Percentiles rank a stretch among this genome's conserved stretches.
These are phyloP conservation scores for Macrosoma leucophasiata DNA, from an alignment of 2,888 invertebrate species.

Conservation along the genomic window DNA sequence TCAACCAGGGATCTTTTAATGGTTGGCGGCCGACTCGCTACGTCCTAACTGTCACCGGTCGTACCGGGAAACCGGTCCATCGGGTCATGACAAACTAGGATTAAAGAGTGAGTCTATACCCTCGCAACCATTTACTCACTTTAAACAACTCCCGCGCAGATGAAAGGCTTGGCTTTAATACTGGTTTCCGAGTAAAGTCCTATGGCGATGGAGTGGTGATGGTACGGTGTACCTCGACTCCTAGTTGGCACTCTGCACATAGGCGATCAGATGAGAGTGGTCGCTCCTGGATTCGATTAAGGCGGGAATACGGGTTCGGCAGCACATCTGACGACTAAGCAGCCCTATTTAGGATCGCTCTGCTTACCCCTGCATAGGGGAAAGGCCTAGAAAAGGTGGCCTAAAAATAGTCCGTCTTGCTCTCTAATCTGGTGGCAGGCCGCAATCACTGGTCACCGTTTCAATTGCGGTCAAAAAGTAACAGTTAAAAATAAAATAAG, in stretches of 20 bases:
- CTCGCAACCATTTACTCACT: constrained; percentile 19
- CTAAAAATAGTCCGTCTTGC: constrained; percentile 10
- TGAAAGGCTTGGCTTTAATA: constrained; percentile 10
- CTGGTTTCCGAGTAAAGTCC: constrained; percentile 15
- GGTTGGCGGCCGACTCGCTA: neutral
- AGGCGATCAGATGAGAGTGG: constrained; percentile 25
- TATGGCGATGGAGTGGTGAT: constrained; percentile 20
- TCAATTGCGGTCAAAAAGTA: constrained; percentile 4
- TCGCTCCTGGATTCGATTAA: constrained; percentile 23
- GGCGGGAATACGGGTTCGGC: constrained; percentile 17
- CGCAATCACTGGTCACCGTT: constrained; percentile 7
- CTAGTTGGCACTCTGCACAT: constrained; percentile 24
- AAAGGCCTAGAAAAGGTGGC: too few species aligned
- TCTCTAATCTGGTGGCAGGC: constrained; percentile 6
- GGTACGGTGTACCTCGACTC: constrained; percentile 16
- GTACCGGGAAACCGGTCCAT: constrained; percentile 5
- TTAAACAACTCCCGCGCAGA: constrained; percentile 22
- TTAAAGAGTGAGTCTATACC: constrained; percentile 11
- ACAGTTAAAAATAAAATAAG: too few species aligned
- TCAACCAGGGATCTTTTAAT: constrained; percentile 1
- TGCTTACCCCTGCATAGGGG: constrained; percentile 11
- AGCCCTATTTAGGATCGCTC: constrained; percentile 18
- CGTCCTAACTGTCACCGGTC: neutral
- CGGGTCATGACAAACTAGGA: neutral
- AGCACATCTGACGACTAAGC: constrained; percentile 17